Conservation (phyloP, 2,888 invertebrate species). For the Calliphora vomitoria region DNA sequence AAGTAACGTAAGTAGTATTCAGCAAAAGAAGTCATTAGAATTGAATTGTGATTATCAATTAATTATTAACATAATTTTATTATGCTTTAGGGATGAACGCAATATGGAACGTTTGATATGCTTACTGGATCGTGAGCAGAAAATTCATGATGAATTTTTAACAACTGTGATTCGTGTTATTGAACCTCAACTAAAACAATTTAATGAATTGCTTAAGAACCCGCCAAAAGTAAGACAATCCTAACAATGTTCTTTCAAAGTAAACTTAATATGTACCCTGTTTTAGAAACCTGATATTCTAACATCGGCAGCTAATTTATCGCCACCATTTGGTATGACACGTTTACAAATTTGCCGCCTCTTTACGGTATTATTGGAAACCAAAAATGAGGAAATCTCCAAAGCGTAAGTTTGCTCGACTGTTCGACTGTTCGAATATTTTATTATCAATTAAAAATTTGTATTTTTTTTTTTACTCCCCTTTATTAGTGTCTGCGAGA, state of each 20-base stretch:
- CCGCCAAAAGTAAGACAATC: slow-evolving; percentile 88
- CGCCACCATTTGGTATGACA: slow-evolving; percentile 92
- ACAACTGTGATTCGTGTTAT: slow-evolving; percentile 88
- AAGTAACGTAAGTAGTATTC: slow-evolving; percentile 79
- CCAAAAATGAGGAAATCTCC: slow-evolving; percentile 90
- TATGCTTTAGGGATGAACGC: slow-evolving; percentile 82
- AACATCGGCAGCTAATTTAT: slow-evolving; percentile 89
- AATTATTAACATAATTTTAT: not conserved
- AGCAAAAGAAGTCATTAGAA: not conserved
- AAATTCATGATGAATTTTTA: slow-evolving; percentile 87
- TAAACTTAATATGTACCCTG: not conserved
- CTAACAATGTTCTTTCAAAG: not conserved
- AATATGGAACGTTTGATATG: slow-evolving; percentile 81
- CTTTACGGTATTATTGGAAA: slow-evolving; percentile 90
- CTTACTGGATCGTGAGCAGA: slow-evolving; percentile 85
- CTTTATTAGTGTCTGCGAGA: slow-evolving; percentile 82
- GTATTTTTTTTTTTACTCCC: not conserved
- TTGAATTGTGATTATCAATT: no score
- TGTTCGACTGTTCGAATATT: not conserved
- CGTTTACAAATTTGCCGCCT: slow-evolving; percentile 92
- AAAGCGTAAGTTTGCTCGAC: slow-evolving; percentile 85
- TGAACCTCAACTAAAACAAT: slow-evolving; percentile 88
- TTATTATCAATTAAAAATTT: not conserved
- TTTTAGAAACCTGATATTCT: slow-evolving; percentile 87
- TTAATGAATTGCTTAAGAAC: slow-evolving; percentile 88